These are phyloP conservation scores for Salmo trutta DNA, from an alignment of 2,797 vertebrate species.

Conservation along the genomic window DNA sequence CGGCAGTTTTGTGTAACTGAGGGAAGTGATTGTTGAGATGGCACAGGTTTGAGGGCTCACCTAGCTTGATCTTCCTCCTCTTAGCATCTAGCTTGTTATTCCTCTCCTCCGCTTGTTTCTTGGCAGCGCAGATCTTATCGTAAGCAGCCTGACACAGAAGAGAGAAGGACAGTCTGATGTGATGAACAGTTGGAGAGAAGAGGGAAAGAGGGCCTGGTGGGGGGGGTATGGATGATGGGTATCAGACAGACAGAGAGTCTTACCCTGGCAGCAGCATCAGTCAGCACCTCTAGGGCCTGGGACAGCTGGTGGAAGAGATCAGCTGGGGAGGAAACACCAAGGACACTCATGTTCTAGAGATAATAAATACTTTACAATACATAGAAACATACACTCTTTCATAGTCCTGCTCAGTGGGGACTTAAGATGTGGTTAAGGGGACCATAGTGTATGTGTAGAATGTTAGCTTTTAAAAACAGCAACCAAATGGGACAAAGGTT, in stretches of 20 bases:
- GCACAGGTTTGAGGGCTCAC: slow-evolving; percentile 66
- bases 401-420: background rate
- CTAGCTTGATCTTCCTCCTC: slow-evolving; percentile 95
- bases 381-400: background rate
- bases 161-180: background rate
- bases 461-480: slow-evolving; percentile 1
- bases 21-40: background rate
- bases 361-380: background rate
- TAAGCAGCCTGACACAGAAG: slow-evolving; percentile 85
- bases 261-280: slow-evolving; percentile 91
- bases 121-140: slow-evolving; percentile 88
- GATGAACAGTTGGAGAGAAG: background rate
- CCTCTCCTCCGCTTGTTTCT: slow-evolving; percentile 90
- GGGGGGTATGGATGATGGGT: background rate
- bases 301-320: slow-evolving; percentile 96
- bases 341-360: background rate
- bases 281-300: slow-evolving; percentile 93
- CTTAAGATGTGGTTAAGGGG: background rate
- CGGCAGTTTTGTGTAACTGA: background rate
- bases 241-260: slow-evolving; percentile 39
- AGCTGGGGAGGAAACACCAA: slow-evolving; percentile 64
- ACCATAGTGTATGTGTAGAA: background rate
- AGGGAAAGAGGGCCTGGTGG: background rate
- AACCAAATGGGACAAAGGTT: slow-evolving; percentile 2
- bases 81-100: slow-evolving; percentile 88